A percentile compares a stretch with the other conserved stretches of the same genome.
These are phyloP conservation scores for Siphonodentalium dalli DNA, from an alignment of 2,888 invertebrate species.

Conservation along the genomic window DNA sequence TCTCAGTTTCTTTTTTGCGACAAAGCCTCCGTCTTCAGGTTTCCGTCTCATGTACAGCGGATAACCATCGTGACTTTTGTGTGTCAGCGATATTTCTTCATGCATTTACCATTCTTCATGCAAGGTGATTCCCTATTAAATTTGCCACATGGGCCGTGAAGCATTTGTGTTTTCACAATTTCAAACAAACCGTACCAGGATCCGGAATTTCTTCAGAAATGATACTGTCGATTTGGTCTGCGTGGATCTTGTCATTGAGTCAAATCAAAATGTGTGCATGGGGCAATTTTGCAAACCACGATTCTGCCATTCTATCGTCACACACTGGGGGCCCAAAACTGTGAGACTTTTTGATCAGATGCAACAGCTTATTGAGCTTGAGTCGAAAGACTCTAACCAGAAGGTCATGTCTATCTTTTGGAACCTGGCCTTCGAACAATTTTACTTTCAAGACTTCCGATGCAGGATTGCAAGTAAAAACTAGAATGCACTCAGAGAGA, in stretches of 20 bases:
- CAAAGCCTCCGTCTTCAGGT: constrained; percentile 7
- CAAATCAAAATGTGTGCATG: constrained; percentile 42
- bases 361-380: constrained; percentile 19
- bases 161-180: constrained; percentile 32
- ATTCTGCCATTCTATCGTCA: constrained; percentile 56
- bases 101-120: constrained; percentile 60
- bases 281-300: constrained; percentile 54
- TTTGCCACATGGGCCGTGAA: constrained; percentile 44
- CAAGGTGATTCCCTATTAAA: constrained; percentile 65
- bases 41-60: constrained; percentile 51
- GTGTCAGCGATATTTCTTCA: constrained; percentile 63
- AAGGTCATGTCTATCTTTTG: constrained; percentile 19
- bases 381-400: constrained; percentile 21
- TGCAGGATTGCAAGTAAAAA: no score
- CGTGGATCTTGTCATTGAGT: constrained; percentile 36
- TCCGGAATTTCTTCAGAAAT: constrained; percentile 39
- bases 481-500: no score
- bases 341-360: constrained; percentile 10
- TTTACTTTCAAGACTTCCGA: constrained; percentile 24
- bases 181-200: constrained; percentile 14
- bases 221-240: no score
- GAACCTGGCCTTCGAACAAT: no score
- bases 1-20: neutral
- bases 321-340: constrained; percentile 38
- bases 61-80: constrained; percentile 53